Evolutionary conservation across 2,113 vertebrate species (phyloP), one percentile per base, ranked within the genome.

Genomic region (Oncorhynchus kisutch): DNA sequence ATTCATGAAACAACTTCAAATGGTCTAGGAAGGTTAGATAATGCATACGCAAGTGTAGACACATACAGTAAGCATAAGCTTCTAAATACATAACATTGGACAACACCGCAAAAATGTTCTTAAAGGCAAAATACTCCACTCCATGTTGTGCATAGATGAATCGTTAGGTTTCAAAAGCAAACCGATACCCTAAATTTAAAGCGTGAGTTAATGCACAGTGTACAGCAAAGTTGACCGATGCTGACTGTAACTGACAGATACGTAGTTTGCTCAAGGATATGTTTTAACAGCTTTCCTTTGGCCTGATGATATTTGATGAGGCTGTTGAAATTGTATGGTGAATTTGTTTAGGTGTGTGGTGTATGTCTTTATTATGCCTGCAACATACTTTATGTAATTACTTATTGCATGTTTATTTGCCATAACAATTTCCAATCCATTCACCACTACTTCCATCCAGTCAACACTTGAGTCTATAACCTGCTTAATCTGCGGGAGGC

Each of bases 361-460:
- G 27, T 22, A 68, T 68, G 29, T 68, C 6, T 68, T 8, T 14
- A 29, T 68, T 68, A 68, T 29, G 29, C 16, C 27, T 67, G 54
- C n/a, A 7, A 62, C 59, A 62, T 62, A 62, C 20, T 8, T 67
- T 68, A 68, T 4, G 2, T 34, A 18, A 39, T 68, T 31, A n/a
- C 31, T 68, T 68, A 68, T 68, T 68, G 67, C 67, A 39, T 68
- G 18, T 68, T 16, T 68, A 31, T 68, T 68, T 12, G 16, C 31
- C 8, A 12, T 34, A 31, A 68, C 29, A 68, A n/a, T 68, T 34
- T 9, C 13, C 24, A 29, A 29, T 34, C 31, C 29, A 3, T 34
- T 34, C 6, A 34, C 67, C 67, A 68, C 29, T 20, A 31, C 25
- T 45, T 20, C 29, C 20, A 31, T 39, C 16, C 29, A n/a, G 67